Base-by-base conservation (phyloP, 2,113 vertebrate species). In the Coptodon rendalli region DNA sequence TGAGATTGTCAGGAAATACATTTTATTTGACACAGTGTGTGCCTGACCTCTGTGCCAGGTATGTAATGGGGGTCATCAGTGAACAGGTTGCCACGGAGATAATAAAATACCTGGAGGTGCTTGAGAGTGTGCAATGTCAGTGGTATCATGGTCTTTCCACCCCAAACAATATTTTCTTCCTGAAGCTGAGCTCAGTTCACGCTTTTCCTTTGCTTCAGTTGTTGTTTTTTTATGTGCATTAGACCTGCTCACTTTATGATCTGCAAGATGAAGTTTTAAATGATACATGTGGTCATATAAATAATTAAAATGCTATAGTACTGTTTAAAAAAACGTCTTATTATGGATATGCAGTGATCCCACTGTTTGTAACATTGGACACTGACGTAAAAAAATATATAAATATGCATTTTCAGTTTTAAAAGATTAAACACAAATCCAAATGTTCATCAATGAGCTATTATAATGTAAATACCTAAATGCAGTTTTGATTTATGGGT, bases 21-120 rank as follows among this genome's bases (percentile, higher is more conserved):
- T 94, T 93, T 94, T 76, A 90, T 93, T 89, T 88, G 89, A 93
- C 38, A 87, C 82, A 92, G 91, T 89, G 83, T 82, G 61, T 87
- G 84, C 63, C 89, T 94, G 91, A 95, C 91, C 93, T 90, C 73
- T 79, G 88, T 43, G 80, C 80, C 82, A 83, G 83, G 79, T 54
- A 82, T 83, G 92, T 94, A 94, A 95, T 95, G 90, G 92, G 83
- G 93, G 92, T 96, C 94, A 92, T 86, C 86, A 81, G 79, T 87
- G 92, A 92, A 85, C 92, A 88, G 80, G 94, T 89, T 89, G 91
- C 89, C 86, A 94, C 34, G 9, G 91, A 91, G 91, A 94, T 92
- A 93, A 94, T 95, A 91, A 95, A 94, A 95, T 91, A 94, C 54
- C 88, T 86, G 4, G 83, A 89, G 87, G 90, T 86, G 88, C 78